Evolutionary conservation across 2,113 vertebrate species (phyloP).

Genomic region (Oncorhynchus mykiss): DNA sequence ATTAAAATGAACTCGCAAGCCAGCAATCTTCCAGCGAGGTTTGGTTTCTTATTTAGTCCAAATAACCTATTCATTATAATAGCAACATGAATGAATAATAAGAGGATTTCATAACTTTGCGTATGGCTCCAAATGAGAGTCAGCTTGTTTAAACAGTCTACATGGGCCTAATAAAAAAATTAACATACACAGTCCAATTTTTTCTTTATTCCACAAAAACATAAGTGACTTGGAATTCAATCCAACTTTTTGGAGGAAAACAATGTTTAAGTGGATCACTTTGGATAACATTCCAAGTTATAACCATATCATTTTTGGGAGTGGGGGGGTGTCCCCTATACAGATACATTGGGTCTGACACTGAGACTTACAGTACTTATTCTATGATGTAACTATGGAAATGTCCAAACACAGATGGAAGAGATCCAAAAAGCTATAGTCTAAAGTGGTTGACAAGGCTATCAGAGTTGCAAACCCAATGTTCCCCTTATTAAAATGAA

Average conservation of each 20-base stretch:
- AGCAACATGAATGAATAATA: conserved; percentile 22
- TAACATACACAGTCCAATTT: not conserved
- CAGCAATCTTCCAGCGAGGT: conserved; percentile 6
- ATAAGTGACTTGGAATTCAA: too few species aligned
- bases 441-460: not conserved
- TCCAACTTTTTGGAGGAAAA: too few species aligned
- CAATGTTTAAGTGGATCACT: too few species aligned
- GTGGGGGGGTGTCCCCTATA: too few species aligned
- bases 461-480: not conserved
- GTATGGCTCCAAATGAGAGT: conserved; percentile 9
- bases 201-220: too few species aligned
- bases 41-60: conserved; percentile 21
- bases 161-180: not conserved
- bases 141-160: conserved; percentile 1
- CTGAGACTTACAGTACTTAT: too few species aligned
- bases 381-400: too few species aligned
- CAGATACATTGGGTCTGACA: too few species aligned
- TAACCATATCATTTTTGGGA: too few species aligned
- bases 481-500: not conserved
- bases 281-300: too few species aligned
- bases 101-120: conserved; percentile 12
- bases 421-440: not conserved
- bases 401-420: too few species aligned
- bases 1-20: conserved; percentile 24
- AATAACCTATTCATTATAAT: conserved; percentile 26